phyloP scores from a whole-genome alignment of 2,888 invertebrate species.

The Aphodius sticticus region DNA sequence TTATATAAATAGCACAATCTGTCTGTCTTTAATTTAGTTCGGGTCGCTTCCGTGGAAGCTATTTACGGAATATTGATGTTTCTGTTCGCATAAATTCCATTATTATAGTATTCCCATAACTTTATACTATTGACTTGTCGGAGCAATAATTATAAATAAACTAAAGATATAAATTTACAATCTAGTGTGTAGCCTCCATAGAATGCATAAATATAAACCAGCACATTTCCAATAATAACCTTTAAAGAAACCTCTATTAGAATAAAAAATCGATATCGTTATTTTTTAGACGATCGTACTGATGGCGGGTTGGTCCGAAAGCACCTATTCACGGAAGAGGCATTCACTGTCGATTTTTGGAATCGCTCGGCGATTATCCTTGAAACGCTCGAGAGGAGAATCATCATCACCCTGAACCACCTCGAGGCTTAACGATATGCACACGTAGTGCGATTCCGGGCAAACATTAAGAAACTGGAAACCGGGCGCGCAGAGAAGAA shows the following conservation, averaged over 20 bases:
- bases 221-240: background rate
- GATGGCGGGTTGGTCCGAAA: background rate
- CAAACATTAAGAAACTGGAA: conserved; percentile 4
- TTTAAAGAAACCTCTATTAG: background rate
- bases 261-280: background rate
- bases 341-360: conserved; percentile 4
- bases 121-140: too few species aligned
- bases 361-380: background rate
- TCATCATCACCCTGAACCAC: background rate
- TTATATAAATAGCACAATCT: too few species aligned
- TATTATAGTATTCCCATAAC: too few species aligned
- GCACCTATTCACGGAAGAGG: background rate
- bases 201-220: background rate
- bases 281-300: background rate
- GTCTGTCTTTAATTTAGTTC: too few species aligned
- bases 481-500: background rate
- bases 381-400: background rate
- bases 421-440: background rate
- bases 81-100: too few species aligned
- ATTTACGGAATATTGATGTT: too few species aligned
- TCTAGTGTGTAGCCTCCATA: background rate
- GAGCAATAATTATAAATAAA: too few species aligned
- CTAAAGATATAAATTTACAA: too few species aligned
- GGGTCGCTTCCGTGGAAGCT: too few species aligned
- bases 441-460: conserved; percentile 4